Evolutionary conservation across 2,797 vertebrate genomes (phyloP), one percentile per base, ranked within the genome.

Genomic region (Pseudochirops cupreus): DNA sequence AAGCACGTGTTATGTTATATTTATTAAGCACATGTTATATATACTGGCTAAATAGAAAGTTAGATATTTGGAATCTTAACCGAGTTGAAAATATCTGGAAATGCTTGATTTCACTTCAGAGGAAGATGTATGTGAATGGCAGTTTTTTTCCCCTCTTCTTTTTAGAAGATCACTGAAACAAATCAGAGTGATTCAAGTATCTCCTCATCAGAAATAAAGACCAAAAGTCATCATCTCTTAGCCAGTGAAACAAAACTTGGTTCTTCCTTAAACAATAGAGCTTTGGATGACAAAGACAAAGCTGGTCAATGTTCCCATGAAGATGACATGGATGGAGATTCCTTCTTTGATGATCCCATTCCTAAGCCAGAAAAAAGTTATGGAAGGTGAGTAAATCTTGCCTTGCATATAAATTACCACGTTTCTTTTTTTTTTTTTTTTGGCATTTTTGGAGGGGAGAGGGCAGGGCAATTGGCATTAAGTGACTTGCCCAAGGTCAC

Each of bases 311-410:
- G 98, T 94, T 92, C 98, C 12, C 98, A 98, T 57, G 98, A 98
- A 91, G 99, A 99, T 11, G 98, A 98, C 0, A 91, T 95, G 2
- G 99, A 99, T 0, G 99, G 99, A 91, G 99, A 99, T 93, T 99
- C 99, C 0, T 99, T 99, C 98, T 99, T 99, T 87, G 99, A 99
- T 29, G 99, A 99, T 98, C 99, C 99, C 7, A 97, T 99, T 96
- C 99, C 99, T 50, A 99, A 99, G 98, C 99, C 99, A 24, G 99
- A 99, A 97, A 99, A 99, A 98, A 99, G 98, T 0, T 99, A 99
- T 0, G 98, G 99, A 97, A 99, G 99, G 99, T 99, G 98, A 99
- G 99, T 96, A 50, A 67, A 21, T 0, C 29, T 1, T 56, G 87
- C 24, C 39, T 39, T 39, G 21, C 18, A 24, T 82, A 46, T 10